These are phyloP conservation scores for Daphoenositta chrysoptera DNA, from an alignment of 2,113 vertebrate genomes.

Conservation along the genomic window DNA sequence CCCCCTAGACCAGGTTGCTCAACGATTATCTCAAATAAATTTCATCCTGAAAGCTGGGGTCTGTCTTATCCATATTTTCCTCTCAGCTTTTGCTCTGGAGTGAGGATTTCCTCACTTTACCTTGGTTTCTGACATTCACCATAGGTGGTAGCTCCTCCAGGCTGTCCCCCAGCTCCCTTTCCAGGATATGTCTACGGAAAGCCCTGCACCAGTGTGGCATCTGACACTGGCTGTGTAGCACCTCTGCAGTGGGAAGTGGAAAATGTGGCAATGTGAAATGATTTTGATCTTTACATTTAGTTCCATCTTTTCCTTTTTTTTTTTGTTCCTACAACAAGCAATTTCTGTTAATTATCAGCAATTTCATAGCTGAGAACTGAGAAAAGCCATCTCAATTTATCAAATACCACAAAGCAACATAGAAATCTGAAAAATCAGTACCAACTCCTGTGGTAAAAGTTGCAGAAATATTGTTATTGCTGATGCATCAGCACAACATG, in stretches of 20 bases:
- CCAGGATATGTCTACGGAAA: not conserved
- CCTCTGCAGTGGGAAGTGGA: not conserved
- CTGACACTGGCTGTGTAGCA: not conserved
- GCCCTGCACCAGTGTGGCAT: not conserved
- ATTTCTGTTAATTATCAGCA: not conserved
- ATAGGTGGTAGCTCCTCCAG: not conserved
- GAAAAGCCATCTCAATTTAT: not conserved
- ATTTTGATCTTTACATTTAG: not conserved
- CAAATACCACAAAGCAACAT: not conserved
- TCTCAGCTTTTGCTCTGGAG: not conserved
- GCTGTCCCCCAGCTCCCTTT: not conserved
- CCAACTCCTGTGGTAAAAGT: not conserved
- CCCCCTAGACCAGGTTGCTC: not conserved
- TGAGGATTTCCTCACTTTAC: not conserved
- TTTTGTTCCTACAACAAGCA: not conserved
- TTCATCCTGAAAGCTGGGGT: not conserved
- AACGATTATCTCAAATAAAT: not conserved
- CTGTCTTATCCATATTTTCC: not conserved
- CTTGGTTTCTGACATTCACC: not conserved
- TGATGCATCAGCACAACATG: not conserved
- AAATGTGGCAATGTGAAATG: not conserved
- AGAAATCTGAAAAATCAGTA: not conserved
- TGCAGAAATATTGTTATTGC: not conserved
- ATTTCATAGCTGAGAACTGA: not conserved
- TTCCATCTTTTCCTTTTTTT: not conserved